These are phyloP conservation scores for Drosophila willistoni DNA, from an alignment of 1,140 invertebrate species.

Conservation along the genomic window DNA sequence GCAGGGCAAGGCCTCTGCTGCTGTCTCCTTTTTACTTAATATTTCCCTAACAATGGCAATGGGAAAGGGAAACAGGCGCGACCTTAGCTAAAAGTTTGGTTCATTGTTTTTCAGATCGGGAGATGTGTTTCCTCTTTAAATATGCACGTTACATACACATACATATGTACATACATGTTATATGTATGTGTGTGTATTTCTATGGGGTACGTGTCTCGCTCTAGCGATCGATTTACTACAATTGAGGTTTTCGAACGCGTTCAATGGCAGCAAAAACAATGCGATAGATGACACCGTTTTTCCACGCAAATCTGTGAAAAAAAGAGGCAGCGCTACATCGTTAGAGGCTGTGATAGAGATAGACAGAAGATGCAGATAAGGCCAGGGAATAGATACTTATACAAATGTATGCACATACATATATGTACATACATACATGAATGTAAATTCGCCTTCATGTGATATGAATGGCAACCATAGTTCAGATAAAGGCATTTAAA, in stretches of 20 bases:
- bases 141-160: slow-evolving; percentile 2
- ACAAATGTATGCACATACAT: not conserved
- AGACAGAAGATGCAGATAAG: not conserved
- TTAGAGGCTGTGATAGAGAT: not conserved
- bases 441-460: not conserved
- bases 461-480: no score
- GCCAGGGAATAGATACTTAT: not conserved
- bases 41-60: slow-evolving; percentile 39
- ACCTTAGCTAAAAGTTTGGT: slow-evolving; percentile 59
- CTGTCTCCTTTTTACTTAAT: slow-evolving; percentile 25
- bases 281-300: slow-evolving; percentile 4
- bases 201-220: not conserved
- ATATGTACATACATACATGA: not conserved
- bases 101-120: slow-evolving; percentile 25
- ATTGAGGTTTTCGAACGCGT: slow-evolving; percentile 43
- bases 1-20: slow-evolving; percentile 16
- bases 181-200: not conserved
- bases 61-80: slow-evolving; percentile 51
- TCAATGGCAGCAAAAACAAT: slow-evolving; percentile 38
- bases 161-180: not conserved
- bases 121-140: slow-evolving; percentile 40
- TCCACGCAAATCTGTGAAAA: slow-evolving; percentile 9
- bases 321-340: slow-evolving; percentile 3
- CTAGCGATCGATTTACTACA: slow-evolving; percentile 29
- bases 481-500: no score